Evolutionary conservation across 2,888 invertebrate genomes (phyloP).

Genomic region (Germaria angustata): DNA sequence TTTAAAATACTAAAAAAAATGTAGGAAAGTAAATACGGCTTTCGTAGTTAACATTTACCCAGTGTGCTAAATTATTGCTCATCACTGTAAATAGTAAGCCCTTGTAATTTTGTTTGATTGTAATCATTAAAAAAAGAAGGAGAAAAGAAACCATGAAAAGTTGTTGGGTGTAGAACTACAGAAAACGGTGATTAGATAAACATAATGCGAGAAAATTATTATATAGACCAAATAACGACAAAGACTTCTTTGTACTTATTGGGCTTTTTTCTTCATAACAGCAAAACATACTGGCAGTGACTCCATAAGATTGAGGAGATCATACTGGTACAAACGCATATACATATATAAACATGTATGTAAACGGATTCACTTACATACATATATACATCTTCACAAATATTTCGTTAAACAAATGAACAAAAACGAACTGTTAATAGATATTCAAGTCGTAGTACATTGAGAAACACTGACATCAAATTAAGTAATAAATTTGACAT

Average conservation of each 20-base stretch:
- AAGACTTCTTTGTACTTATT: background rate
- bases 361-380: too few relatives aligned
- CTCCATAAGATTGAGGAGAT: background rate
- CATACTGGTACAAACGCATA: background rate
- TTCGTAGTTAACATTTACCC: too few relatives aligned
- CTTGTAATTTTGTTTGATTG: too few relatives aligned
- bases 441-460: background rate
- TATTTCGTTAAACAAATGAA: background rate
- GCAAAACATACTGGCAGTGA: background rate
- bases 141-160: conserved; percentile 35
- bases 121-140: too few relatives aligned
- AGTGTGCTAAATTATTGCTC: too few relatives aligned
- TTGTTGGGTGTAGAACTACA: conserved; percentile 59
- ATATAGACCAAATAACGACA: background rate
- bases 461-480: background rate
- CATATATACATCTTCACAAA: background rate
- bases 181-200: conserved; percentile 58
- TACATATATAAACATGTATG: background rate
- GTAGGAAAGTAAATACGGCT: too few relatives aligned
- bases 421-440: too few relatives aligned
- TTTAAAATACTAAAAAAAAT: too few relatives aligned
- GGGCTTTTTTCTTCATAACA: background rate
- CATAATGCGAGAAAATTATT: conserved; percentile 33
- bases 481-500: background rate
- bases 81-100: too few relatives aligned